Evolutionary conservation across 2,797 vertebrate species (phyloP).

Genomic region (Acrocephalus scirpaceus): DNA sequence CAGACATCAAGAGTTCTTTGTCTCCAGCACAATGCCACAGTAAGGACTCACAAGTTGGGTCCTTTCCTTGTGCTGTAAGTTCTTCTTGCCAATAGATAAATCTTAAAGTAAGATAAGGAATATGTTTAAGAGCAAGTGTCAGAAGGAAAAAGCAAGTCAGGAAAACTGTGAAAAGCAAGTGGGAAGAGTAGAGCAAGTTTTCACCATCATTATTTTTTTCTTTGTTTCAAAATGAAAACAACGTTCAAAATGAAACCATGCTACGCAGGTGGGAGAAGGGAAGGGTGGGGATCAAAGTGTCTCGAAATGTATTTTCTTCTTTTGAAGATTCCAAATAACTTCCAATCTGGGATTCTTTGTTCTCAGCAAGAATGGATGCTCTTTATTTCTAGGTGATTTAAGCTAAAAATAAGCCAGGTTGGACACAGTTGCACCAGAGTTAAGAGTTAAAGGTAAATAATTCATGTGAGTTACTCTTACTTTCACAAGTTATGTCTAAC

Average conservation of each 20-base stretch:
- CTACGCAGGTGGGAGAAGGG: neutral
- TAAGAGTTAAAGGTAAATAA: neutral
- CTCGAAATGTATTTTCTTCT: neutral
- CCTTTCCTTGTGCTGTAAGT: neutral
- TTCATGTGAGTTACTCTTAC: neutral
- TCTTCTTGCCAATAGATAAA: neutral
- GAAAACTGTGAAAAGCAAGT: neutral
- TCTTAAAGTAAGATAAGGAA: neutral
- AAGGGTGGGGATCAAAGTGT: accelerated
- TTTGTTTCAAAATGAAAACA: neutral
- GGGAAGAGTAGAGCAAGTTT: neutral
- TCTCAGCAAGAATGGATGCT: neutral
- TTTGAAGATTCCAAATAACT: neutral
- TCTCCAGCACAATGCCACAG: neutral
- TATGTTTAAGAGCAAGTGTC: neutral
- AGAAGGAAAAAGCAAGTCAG: neutral
- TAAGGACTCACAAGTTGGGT: accelerated
- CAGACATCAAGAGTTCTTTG: neutral
- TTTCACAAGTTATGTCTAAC: neutral
- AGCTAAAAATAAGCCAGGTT: neutral
- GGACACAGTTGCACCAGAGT: neutral
- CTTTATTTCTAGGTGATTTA: neutral
- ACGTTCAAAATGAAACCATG: neutral
- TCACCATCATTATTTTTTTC: neutral
- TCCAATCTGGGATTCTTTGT: neutral